Conservation (phyloP, 2,888 invertebrate species). For the Melikaiella ostensackeni region DNA sequence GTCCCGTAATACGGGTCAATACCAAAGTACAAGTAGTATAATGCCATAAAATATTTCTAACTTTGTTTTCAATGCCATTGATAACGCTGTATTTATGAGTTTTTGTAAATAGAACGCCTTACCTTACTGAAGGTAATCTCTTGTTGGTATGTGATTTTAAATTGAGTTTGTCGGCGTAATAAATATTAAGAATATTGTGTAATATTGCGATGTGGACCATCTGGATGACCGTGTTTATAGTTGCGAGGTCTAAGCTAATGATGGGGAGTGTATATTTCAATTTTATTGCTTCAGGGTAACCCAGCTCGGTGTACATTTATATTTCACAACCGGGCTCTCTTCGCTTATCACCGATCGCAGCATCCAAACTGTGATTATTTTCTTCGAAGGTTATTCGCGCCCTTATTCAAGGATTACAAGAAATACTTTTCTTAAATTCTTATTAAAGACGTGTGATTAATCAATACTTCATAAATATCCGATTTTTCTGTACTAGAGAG, state of each 20-base stretch:
- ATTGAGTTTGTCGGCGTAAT: slow-evolving; percentile 44
- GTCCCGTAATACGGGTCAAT: slow-evolving; percentile 56
- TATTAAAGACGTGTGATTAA: neutral
- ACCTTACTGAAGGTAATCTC: slow-evolving; percentile 52
- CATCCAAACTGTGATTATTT: neutral
- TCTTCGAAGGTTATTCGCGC: neutral
- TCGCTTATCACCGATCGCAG: neutral
- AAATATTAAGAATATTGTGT: slow-evolving; percentile 36
- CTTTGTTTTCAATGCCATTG: slow-evolving; percentile 57
- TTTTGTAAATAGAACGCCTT: slow-evolving; percentile 60
- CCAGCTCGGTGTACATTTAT: neutral
- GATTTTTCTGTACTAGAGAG: neutral
- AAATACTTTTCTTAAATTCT: slow-evolving; percentile 3
- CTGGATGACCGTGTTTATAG: slow-evolving; percentile 5
- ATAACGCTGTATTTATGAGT: slow-evolving; percentile 60
- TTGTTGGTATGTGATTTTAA: slow-evolving; percentile 46
- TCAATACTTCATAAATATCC: neutral
- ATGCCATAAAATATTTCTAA: slow-evolving; percentile 60
- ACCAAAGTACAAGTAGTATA: slow-evolving; percentile 65
- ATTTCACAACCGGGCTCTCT: neutral
- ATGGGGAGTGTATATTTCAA: neutral
- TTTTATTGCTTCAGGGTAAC: slow-evolving; percentile 19
- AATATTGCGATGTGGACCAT: slow-evolving; percentile 17
- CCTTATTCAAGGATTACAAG: neutral
- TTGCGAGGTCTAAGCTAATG: neutral